Conservation (phyloP, 2,113 vertebrate species). For the Fregata magnificens region DNA sequence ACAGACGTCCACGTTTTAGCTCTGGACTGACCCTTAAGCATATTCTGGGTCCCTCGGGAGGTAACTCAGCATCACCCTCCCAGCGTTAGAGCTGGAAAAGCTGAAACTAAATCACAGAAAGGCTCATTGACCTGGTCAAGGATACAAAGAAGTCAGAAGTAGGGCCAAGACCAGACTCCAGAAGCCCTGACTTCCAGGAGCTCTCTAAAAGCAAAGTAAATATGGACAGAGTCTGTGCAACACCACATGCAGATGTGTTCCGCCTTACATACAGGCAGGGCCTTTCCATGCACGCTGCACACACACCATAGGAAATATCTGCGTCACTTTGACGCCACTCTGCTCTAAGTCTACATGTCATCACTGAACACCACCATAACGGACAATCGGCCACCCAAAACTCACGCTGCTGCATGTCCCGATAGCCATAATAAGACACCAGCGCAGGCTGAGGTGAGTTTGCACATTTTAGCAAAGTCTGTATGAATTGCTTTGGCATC, state of each 20-base stretch:
- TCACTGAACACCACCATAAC: fast-evolving
- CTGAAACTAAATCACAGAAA: neutral
- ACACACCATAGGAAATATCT: fast-evolving
- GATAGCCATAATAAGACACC: neutral
- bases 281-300: neutral
- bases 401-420: fast-evolving
- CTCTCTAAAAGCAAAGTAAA: neutral
- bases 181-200: neutral
- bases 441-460: neutral
- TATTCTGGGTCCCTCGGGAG: neutral
- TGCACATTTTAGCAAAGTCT: neutral
- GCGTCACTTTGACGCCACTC: neutral
- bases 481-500: neutral
- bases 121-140: neutral
- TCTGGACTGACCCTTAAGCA: neutral
- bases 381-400: neutral
- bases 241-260: neutral
- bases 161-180: neutral
- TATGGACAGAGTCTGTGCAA: fast-evolving
- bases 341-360: neutral
- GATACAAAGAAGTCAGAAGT: neutral
- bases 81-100: neutral
- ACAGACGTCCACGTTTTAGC: neutral
- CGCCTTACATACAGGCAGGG: neutral
- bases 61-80: neutral